phyloP scores from a whole-genome alignment of 1,140 invertebrate genomes.

The Saccostrea echinata region DNA sequence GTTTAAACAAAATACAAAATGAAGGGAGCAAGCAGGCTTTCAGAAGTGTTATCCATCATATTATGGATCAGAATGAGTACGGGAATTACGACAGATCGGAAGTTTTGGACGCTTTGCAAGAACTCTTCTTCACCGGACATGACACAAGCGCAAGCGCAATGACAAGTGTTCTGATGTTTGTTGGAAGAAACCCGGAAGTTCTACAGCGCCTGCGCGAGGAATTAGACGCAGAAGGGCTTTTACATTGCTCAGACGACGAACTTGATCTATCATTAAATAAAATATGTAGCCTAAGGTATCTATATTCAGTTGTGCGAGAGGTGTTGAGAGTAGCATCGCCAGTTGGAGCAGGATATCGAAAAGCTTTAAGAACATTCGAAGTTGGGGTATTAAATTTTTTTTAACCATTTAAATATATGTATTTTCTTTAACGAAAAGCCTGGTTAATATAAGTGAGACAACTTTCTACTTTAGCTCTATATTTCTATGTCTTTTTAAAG shows the following conservation, averaged over 20 bases:
- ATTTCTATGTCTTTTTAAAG: too few relatives aligned
- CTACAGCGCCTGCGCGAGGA: constrained; percentile 63
- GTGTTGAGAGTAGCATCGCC: constrained; percentile 69
- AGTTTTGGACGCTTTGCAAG: constrained; percentile 63
- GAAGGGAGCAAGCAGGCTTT: constrained; percentile 45
- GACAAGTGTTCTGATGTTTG: constrained; percentile 62
- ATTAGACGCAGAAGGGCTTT: constrained; percentile 62
- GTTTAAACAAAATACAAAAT: constrained; percentile 45
- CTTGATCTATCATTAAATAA: constrained; percentile 51
- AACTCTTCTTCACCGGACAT: constrained; percentile 69
- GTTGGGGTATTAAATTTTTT: constrained; percentile 66
- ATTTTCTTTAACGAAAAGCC: too few relatives aligned
- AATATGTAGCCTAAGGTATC: constrained; percentile 62
- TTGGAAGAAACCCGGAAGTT: constrained; percentile 62
- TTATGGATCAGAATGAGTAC: constrained; percentile 47
- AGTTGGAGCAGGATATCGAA: constrained; percentile 72
- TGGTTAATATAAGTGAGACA: too few relatives aligned
- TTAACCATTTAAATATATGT: not conserved
- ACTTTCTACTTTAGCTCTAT: too few relatives aligned
- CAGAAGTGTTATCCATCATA: constrained; percentile 57
- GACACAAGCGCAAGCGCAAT: constrained; percentile 65
- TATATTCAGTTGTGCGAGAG: constrained; percentile 70
- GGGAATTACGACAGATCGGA: constrained; percentile 47
- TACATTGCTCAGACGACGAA: constrained; percentile 41
- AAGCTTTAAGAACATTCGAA: constrained; percentile 71